A percentile compares a stretch with the other conserved stretches of the same genome.
Evolutionary conservation across 2,888 invertebrate genomes (phyloP).

Genomic region (Argyra leucocephala): DNA sequence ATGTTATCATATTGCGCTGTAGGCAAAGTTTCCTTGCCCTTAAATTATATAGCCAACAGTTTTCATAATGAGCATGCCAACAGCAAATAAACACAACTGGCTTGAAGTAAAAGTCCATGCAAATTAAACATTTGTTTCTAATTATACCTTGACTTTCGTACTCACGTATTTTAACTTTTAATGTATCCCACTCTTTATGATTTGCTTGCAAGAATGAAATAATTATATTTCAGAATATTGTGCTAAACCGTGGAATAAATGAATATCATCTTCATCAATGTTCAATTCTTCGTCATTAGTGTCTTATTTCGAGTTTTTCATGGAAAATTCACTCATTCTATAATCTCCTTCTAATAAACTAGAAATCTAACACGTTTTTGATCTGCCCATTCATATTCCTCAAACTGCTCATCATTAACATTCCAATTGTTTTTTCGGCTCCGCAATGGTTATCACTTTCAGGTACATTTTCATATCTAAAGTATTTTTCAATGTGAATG

Average conservation of each 20-base stretch:
- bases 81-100: constrained; percentile 89
- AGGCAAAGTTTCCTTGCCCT: constrained; percentile 88
- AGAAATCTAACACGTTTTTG: constrained; percentile 66
- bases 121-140: constrained; percentile 76
- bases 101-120: constrained; percentile 73
- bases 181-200: constrained; percentile 52
- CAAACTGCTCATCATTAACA: constrained; percentile 59
- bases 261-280: constrained; percentile 80
- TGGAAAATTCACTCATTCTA: constrained; percentile 46
- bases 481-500: constrained; percentile 62
- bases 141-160: constrained; percentile 55
- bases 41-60: constrained; percentile 61
- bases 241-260: constrained; percentile 71
- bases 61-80: constrained; percentile 94
- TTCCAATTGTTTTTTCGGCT: constrained; percentile 60
- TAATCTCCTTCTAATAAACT: constrained; percentile 60
- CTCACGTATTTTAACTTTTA: constrained; percentile 66
- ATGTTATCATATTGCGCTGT: constrained; percentile 88
- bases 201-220: constrained; percentile 46
- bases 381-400: constrained; percentile 89
- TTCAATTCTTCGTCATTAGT: constrained; percentile 64
- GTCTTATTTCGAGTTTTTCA: constrained; percentile 34
- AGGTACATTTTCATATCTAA: constrained; percentile 46
- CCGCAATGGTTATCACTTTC: constrained; percentile 37
- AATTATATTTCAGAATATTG: constrained; percentile 73